Conservation (phyloP, 2,113 vertebrate genomes). For the Trogon melanurus region DNA sequence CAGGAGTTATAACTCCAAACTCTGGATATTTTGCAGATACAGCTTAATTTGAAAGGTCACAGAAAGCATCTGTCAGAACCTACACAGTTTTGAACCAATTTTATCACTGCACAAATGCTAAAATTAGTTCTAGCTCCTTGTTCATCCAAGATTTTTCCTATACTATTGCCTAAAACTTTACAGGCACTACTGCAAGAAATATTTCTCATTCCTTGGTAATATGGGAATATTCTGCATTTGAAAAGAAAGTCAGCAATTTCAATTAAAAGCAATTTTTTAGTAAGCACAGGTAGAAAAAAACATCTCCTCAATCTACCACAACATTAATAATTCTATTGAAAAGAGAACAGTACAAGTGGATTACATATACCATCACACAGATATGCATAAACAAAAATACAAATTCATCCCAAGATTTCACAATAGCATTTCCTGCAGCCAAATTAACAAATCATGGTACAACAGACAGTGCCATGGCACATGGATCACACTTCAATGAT, state of each 20-base stretch:
- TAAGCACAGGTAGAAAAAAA: neutral
- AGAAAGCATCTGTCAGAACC: neutral
- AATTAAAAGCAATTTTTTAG: neutral
- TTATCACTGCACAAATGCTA: neutral
- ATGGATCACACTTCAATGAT: neutral
- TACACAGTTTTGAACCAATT: neutral
- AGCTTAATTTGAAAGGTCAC: slow-evolving; percentile 16
- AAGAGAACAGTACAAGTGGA: neutral
- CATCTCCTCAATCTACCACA: neutral
- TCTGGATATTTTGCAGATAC: neutral
- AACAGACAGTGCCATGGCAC: neutral
- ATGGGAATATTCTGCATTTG: neutral
- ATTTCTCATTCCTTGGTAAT: neutral
- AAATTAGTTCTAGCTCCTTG: neutral
- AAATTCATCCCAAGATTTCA: neutral
- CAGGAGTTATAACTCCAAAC: neutral
- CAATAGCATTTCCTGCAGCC: neutral
- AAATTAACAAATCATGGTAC: neutral
- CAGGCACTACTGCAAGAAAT: neutral
- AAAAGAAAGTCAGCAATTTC: neutral
- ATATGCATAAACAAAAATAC: neutral
- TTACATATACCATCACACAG: neutral
- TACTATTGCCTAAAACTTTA: neutral
- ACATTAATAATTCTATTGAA: neutral
- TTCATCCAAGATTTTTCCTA: neutral